Evolutionary conservation across 2,888 invertebrate species (phyloP), one percentile per base, ranked within the genome.

Genomic region (Nudaria mundana): DNA sequence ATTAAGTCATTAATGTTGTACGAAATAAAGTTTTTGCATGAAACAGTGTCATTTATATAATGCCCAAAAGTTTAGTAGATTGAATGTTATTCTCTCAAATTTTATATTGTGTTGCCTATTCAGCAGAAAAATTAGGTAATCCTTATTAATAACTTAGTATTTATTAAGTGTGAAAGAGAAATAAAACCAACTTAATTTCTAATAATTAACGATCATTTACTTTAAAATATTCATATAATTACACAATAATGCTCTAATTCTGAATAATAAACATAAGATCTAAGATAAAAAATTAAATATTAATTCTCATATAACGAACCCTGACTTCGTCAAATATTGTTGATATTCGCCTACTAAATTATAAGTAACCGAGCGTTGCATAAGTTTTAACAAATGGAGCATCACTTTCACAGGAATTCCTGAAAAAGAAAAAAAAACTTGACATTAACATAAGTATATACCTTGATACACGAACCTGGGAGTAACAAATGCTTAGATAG

Each of bases 331-430:
- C 76, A 81, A 76, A 76, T 76, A 80, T 81, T 79, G 63, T 81
- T 79, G 78, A 78, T 81, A 78, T 71, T 76, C 67, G 67, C 68
- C 85, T 85, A 86, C 82, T 68, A 67, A 90, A 91, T 93, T 94
- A 97, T 91, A 97, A 94, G 85, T 97, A 97, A 85, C 97, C 97
- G 84, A 97, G 92, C 66, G 96, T 97, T 81, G 96, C 95, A 84
- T 97, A 97, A 76, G 96, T 97, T 93, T 97, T 97, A 88, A 96
- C 96, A 91, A 96, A 97, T 78, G 96, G 94, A 81, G 94, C 92
- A 85, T 96, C 95, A 89, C 93, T 94, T 86, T 94, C 93, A 90
- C 94, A 94, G 82, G 93, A 92, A 85, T 94, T 95, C 90, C 96
- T 96, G 92, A 65, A 91, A 92, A 87, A 78, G 72, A 85, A 60